Base-by-base conservation (phyloP, 2,888 invertebrate species). In the Diplolepis rosae region DNA sequence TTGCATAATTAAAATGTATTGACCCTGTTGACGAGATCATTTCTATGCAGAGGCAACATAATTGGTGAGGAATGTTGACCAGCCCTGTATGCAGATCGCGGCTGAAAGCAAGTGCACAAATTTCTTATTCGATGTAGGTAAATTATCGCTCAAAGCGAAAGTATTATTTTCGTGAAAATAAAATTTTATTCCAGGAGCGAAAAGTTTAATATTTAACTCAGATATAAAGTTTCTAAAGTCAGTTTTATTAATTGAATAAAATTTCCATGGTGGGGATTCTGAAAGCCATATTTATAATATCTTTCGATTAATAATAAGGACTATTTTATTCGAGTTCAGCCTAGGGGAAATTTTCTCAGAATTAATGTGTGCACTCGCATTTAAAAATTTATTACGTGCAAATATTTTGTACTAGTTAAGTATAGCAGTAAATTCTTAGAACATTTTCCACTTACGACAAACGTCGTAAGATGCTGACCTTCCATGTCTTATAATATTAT, bases 141-240 rank as follows among this genome's bases (percentile, higher is more conserved):
- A 74, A 74, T 74, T 71, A 69, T 67, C 68, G 42, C 68, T 68
- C 32, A 51, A 66, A 74, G 71, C 67, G 66, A 71, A 70, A 67
- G 71, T 69, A 69, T 74, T 71, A 71, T 74, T 71, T 69, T 71
- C 54, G 72, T 39, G 68, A 69, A 73, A 66, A 69, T 78, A 79
- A 80, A 79, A 80, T 76, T 75, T 51, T 73, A 68, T 75, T 77
- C 79, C 78, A 79, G 77, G 79, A 81, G 79, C 78, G 79, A 70
- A 67, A 7, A 27, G 11, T 51, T 27, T 11, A 6, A 2, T 5
- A 0, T 1, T 28, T 28, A 27, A n/a, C 5, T 6, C 9, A 3
- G 39, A 1, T 1, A 39, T 13, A 39, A 13, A 2, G 13, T 61
- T 56, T 68, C 54, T 32, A 42, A 52, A 11, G 18, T 27, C 39